Conservation (phyloP, 1,140 invertebrate genomes). For the Lasioglossum baleicum region DNA sequence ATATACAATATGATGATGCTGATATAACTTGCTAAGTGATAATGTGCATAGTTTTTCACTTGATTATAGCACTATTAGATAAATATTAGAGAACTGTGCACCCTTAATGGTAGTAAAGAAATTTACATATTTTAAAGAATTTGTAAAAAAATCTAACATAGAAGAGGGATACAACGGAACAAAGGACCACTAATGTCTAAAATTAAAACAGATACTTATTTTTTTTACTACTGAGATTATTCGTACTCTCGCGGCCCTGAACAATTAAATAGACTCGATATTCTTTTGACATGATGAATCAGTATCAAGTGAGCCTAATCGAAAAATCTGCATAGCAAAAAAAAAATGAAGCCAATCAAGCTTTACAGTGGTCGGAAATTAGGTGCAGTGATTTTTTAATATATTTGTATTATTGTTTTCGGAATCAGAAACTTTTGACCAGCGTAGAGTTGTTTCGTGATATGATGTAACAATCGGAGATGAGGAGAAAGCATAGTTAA, state of each 20-base stretch:
- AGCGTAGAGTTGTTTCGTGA: conserved; percentile 29
- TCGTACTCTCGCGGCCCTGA: conserved; percentile 53
- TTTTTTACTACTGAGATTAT: conserved; percentile 70
- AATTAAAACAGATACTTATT: conserved; percentile 70
- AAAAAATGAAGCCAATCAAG: conserved; percentile 5
- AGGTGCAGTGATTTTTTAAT: conserved; percentile 17
- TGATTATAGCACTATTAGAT: conserved; percentile 57
- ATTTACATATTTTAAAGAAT: conserved; percentile 37
- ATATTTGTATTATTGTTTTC: conserved; percentile 43
- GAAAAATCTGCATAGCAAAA: conserved; percentile 31
- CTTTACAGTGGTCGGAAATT: conserved; percentile 46
- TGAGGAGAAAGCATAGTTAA: conserved; percentile 12
- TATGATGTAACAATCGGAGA: conserved; percentile 16
- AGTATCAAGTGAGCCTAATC: conserved; percentile 51
- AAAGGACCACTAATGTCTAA: conserved; percentile 71
- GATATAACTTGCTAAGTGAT: conserved; percentile 35
- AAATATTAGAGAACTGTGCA: conserved; percentile 55
- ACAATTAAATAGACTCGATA: conserved; percentile 54
- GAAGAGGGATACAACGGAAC: conserved; percentile 63
- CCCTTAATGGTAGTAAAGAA: conserved; percentile 45
- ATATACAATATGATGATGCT: conserved; percentile 37
- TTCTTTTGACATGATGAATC: conserved; percentile 43
- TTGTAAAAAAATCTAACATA: conserved; percentile 45
- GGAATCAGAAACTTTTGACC: conserved; percentile 36
- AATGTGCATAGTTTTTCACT: conserved; percentile 48